Base-by-base conservation (phyloP, 2,797 vertebrate species). In the Phyllotis vaccarum region DNA sequence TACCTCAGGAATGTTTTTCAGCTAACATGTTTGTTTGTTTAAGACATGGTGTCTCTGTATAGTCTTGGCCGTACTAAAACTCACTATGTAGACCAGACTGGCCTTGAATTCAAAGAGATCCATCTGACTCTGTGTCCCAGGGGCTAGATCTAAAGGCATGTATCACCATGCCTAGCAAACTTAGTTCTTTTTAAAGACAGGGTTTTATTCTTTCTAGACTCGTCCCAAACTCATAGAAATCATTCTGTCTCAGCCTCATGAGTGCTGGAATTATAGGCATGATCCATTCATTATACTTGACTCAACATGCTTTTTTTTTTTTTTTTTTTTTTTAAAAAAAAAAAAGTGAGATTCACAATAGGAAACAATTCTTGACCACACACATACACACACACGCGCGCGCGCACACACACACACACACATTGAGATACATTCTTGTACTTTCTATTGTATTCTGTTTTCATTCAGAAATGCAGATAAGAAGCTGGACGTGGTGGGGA, bases 391-490 rank as follows among this genome's bases (percentile, higher is more conserved):
- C 68, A 2, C 14, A 34, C 31, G 4, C 24, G 14, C 62, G 6
- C 3, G 21, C 0, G 14, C 17, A 21, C 43, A 37, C 22, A 58
- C 21, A 14, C 2, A 7, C 13, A 21, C 37, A 54, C 56, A 37
- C 27, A 22, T 13, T 43, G n/a, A 90, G 64, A 11, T 21, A 2
- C 21, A 90, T 29, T 1, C 29, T 49, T 29, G 34, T 83, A 58
- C 72, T 93, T 93, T 91, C 74, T 70, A 66, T 24, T 72, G 29
- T 27, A 43, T 31, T 82, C 37, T 21, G 46, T 58, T 76, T 90
- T 79, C 29, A 82, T 82, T 86, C 34, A 91, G 93, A 94, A 94
- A 43, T 58, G 13, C 29, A 64, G 5, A 17, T 79, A 16, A 79
- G 24, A 37, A 78, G 24, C 46, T 64, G 58, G 58, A 29, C 43